Conservation (phyloP, 1,140 invertebrate genomes). For the Brachionus paranguensis region DNA sequence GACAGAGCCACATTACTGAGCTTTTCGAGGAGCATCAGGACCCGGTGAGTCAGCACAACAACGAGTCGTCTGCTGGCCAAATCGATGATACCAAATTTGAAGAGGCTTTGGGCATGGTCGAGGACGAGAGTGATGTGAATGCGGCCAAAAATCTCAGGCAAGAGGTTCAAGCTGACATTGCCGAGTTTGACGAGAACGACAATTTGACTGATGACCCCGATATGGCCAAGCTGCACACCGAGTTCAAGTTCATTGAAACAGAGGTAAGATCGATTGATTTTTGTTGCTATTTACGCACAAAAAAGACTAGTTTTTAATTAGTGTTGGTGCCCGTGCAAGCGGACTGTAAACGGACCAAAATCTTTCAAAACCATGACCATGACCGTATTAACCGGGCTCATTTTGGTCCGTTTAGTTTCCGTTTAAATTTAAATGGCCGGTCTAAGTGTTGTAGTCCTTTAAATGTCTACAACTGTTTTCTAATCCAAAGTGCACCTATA, state of each 20-base stretch:
- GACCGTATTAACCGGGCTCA: too few species aligned
- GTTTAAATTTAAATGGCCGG: too few species aligned
- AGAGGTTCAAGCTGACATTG: constrained; percentile 84
- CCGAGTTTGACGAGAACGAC: constrained; percentile 92
- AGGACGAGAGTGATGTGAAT: constrained; percentile 86
- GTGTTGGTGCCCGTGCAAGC: too few species aligned
- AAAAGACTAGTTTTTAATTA: too few species aligned
- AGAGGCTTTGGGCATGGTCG: constrained; percentile 61
- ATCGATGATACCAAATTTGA: background rate
- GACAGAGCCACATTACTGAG: constrained; percentile 86
- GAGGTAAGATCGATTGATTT: constrained; percentile 61
- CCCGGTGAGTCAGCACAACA: background rate
- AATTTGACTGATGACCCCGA: constrained; percentile 62
- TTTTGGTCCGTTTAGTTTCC: too few species aligned
- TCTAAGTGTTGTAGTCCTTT: too few species aligned
- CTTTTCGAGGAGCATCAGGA: constrained; percentile 66
- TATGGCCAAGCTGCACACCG: constrained; percentile 67
- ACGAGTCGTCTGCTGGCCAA: background rate
- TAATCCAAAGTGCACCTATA: too few species aligned
- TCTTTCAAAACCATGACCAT: too few species aligned
- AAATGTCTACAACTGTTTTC: too few species aligned
- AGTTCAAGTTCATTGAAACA: constrained; percentile 72
- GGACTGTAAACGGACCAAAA: too few species aligned
- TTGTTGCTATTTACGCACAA: too few species aligned
- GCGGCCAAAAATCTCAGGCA: constrained; percentile 81